Conservation (phyloP, 2,888 invertebrate species). For the Mycogona germanica region DNA sequence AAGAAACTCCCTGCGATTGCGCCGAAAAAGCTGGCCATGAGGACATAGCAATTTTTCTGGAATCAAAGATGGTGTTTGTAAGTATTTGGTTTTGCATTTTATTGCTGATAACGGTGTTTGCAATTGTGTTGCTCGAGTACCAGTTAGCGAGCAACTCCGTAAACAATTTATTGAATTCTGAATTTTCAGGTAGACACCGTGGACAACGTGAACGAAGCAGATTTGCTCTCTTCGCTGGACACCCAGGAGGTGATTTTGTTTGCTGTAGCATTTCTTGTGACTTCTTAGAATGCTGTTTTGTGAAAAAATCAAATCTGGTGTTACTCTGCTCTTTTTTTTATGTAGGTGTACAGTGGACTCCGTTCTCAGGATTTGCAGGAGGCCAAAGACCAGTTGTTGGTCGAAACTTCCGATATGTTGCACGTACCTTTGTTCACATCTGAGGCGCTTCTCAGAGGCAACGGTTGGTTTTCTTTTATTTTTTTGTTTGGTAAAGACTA, state of each 20-base stretch:
- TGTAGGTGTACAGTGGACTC: conserved; percentile 44
- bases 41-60: conserved; percentile 48
- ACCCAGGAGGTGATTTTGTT: conserved; percentile 16
- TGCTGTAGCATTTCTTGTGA: too few relatives aligned
- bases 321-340: not conserved
- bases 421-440: conserved; percentile 55
- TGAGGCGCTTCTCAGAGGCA: conserved; percentile 50
- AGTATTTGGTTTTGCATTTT: conserved; percentile 28
- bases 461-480: conserved; percentile 39
- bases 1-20: conserved; percentile 50
- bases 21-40: conserved; percentile 47
- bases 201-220: conserved; percentile 41
- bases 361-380: conserved; percentile 54
- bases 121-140: not conserved
- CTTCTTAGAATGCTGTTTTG: too few relatives aligned
- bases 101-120: not conserved
- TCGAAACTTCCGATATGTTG: conserved; percentile 57
- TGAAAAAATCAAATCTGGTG: too few relatives aligned
- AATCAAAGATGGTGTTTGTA: conserved; percentile 55
- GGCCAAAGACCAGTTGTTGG: conserved; percentile 53
- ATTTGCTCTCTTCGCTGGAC: conserved; percentile 24
- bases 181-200: conserved; percentile 34
- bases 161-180: not conserved
- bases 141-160: not conserved
- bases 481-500: not conserved